Evolutionary conservation across 64 coral and sea anemone genomes (phyloP), one percentile per base, ranked within the genome.

Genomic region (Pocillopora damicornis): DNA sequence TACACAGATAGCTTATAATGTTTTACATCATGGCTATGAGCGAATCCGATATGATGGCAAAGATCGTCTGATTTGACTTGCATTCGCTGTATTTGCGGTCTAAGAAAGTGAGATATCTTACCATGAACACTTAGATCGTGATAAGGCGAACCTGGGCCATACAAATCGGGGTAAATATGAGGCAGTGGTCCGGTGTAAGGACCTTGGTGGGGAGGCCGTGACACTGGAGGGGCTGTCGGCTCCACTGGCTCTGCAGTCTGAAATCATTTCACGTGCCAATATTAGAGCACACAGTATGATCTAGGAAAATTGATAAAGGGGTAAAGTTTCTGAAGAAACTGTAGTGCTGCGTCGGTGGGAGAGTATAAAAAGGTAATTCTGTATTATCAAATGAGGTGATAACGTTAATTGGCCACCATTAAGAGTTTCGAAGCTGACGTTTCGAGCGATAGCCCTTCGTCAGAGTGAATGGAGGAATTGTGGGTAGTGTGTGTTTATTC

Each of bases 61-160:
- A 63, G 22, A 74, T 74, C 15, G 72, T 74, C n/a, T 13, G 18
- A 74, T 74, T 23, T 35, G 18, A 23, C 8, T 9, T 18, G 69
- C 9, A 22, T 73, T 22, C 69, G 30, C 30, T 11, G 42, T 51
- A 51, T 51, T 2, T 51, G 2, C 42, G 7, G 42, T 7, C 42
- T 51, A 51, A 51, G 42, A 51, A 51, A 51, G 42, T 13, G 61
- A 63, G n/a, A n/a, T 10, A 1, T 57, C 86, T 76, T 74, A 90
- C 89, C 89, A 90, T 76, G 89, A 45, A 90, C 80, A 51, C 80
- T n/a, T 61, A 73, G 79, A 84, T 90, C 79, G 84, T 77, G 73
- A 3, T 84, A 42, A 25, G 89, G 89, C 25, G 71, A 79, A 23
- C 80, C 80, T 34, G 89, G 60, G 25, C 58, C 34, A 63, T 83